Base-by-base conservation (phyloP, 1,140 invertebrate genomes). In the Samia ricini region DNA sequence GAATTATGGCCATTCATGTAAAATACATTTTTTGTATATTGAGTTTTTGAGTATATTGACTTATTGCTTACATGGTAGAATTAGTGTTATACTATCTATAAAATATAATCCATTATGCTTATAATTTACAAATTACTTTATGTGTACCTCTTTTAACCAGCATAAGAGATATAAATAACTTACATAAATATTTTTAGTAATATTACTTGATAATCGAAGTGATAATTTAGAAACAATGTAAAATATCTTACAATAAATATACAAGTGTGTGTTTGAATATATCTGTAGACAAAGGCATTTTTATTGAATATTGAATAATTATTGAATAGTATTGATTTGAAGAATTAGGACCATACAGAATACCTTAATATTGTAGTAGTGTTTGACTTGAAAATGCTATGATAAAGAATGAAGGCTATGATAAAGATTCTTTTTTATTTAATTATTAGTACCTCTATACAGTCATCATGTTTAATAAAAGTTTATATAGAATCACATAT, bases 121-220 rank as follows among this genome's bases (percentile, higher is more conserved):
- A 74, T 74, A 71, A 76, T 81, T 81, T 85, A 87, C 81, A 85
- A 76, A 81, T 80, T 83, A 85, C 75, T 66, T 69, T 73, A 84
- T 76, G 80, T 88, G 85, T 83, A 85, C 83, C 85, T 84, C 83
- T 75, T 74, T 76, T 87, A 87, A 88, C 83, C 85, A 88, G 83
- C 83, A 80, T 83, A 79, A 73, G 61, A 74, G 73, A 73, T 75
- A 73, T 63, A 64, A 66, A 65, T 69, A 71, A 64, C 57, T 74
- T 66, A 71, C 64, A 42, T 63, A 67, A 60, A 59, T 64, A 67
- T 66, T 62, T 61, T 64, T 50, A 60, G 33, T 42, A 42, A 42
- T 15, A 42, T 42, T 42, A 42, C 33, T 42, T 42, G 33, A 42
- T 42, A 4, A 36, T 36, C 2, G n/a, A 15, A 15, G 7, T 42